Evolutionary conservation across 2,113 vertebrate genomes (phyloP).

Genomic region (Geococcyx californianus): DNA sequence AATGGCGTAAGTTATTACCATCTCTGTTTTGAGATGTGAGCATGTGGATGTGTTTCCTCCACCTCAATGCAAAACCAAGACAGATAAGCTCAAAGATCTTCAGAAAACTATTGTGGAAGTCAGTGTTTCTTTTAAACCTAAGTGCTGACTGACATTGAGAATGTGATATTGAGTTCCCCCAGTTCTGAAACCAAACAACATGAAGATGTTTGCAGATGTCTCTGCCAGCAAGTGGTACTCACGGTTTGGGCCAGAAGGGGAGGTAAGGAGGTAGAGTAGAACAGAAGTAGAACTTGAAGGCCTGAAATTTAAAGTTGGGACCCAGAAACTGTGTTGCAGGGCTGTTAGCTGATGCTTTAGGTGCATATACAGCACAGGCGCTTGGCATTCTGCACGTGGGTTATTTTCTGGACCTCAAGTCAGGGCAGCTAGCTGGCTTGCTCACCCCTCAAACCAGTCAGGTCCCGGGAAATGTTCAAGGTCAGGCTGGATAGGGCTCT

Average conservation of each 20-base stretch:
- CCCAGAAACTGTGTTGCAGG: neutral
- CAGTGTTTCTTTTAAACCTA: neutral
- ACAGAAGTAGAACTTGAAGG: accelerated
- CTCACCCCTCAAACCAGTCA: neutral
- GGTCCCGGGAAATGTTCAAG: too few species aligned
- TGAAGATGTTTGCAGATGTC: neutral
- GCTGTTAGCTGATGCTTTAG: neutral
- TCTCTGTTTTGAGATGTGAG: neutral
- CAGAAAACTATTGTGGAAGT: neutral
- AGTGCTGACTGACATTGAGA: neutral
- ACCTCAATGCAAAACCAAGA: neutral
- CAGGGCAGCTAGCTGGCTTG: neutral
- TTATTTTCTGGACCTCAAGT: neutral
- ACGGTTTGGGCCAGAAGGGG: neutral
- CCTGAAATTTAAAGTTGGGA: neutral
- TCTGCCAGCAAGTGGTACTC: neutral
- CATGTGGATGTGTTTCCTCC: neutral
- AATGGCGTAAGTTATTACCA: neutral
- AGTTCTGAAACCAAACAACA: neutral
- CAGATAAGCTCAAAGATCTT: neutral
- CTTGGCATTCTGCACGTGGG: neutral
- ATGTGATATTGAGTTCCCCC: neutral
- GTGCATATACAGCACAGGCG: neutral
- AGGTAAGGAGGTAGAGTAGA: neutral
- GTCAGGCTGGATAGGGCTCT: too few species aligned